Base-by-base conservation (phyloP, 2,888 invertebrate genomes). In the Patella pellucida region DNA sequence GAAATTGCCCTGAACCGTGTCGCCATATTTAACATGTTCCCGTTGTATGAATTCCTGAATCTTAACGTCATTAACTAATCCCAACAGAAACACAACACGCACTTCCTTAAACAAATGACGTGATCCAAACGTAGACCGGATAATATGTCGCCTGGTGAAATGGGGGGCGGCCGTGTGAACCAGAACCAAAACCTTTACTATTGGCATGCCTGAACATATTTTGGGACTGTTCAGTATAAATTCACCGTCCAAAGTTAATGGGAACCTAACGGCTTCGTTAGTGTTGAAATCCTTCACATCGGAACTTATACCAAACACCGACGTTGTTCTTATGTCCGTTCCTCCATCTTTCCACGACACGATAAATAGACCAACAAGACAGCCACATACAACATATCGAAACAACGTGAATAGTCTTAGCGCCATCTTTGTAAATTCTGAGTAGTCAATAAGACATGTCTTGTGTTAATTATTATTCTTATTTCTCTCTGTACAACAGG, bases 1-100 rank as follows among this genome's bases (percentile, higher is more conserved):
- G 75, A 86, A 86, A 69, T 85, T 82, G 1, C 86, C 86, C 70
- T 85, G 84, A 9, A 86, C 76, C 16, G 86, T 74, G 51, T 86
- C 86, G 19, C 79, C 75, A 71, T 84, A 75, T 14, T 68, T 56
- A 12, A 74, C 71, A 52, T 77, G 78, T 70, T 86, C 86, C 15
- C 74, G 69, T 16, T 78, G 73, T 9, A 85, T 54, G n/a, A 79
- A 74, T 2, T 67, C 69, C 68, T 84, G 80, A 3, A 77, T 68
- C 9, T 41, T 71, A 0, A 68, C n/a, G 69, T 81, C 76, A 31
- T 72, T 68, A 1, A 83, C 77, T 11, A 62, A 68, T 11, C 86
- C 86, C 23, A 85, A 75, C 11, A 86, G 70, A 69, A 86, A 86
- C 11, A 86, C 76, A 7, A 83, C 71, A 51, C 77, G 54, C 0